These are phyloP conservation scores for Rhabdophis nuchalis DNA, from an alignment of 2,797 vertebrate species.

Conservation along the genomic window DNA sequence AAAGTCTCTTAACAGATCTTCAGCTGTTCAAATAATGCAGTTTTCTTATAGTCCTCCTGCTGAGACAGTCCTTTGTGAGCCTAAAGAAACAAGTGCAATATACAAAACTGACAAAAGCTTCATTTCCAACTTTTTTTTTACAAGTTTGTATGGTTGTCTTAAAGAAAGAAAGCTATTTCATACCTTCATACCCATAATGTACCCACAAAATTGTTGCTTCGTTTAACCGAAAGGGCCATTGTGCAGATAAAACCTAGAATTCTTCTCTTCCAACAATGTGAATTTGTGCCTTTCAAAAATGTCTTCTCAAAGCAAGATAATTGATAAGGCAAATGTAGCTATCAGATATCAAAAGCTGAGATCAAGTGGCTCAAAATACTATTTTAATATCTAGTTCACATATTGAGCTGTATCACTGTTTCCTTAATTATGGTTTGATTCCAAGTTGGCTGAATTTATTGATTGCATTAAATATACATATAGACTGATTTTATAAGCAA, in stretches of 20 bases:
- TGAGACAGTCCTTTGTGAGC: slow-evolving; percentile 26
- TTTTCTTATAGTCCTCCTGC: slow-evolving; percentile 39
- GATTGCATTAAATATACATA: not conserved
- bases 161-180: not conserved
- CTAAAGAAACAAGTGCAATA: slow-evolving; percentile 33
- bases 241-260: not conserved
- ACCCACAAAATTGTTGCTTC: not conserved
- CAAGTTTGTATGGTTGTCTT: not conserved
- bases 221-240: not conserved
- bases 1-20: slow-evolving; percentile 49
- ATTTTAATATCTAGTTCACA: not conserved
- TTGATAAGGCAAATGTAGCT: not conserved
- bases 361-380: not conserved
- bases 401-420: not conserved
- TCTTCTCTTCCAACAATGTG: not conserved
- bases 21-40: slow-evolving; percentile 73
- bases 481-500: not conserved
- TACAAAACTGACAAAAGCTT: slow-evolving; percentile 13
- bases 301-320: not conserved
- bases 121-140: slow-evolving; percentile 22
- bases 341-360: not conserved
- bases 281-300: not conserved
- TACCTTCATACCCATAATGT: not conserved
- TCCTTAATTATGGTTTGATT: not conserved
- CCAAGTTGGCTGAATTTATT: not conserved